Evolutionary conservation across 2,797 vertebrate species (phyloP), one percentile per base, ranked within the genome.

Genomic region (Sitta carolinensis): DNA sequence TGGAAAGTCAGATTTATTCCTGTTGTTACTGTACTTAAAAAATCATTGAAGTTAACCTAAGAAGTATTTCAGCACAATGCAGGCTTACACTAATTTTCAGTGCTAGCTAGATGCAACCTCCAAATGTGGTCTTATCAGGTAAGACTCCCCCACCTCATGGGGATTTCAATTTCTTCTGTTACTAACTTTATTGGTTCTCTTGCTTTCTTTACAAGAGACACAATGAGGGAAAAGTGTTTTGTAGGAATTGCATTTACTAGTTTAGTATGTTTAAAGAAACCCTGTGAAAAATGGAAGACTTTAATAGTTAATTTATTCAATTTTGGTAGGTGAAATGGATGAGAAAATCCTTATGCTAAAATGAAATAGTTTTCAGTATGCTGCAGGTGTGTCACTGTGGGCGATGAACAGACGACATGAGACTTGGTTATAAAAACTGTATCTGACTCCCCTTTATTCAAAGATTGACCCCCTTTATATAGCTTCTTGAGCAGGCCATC

Each of bases 71-170:
- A 19, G 32, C 34, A 36, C 23, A 22, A n/a, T 32, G 9, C 21
- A 70, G 25, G 9, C 3, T 84, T 66, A 66, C 12, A 30, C 5
- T 67, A 52, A 75, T 40, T 45, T 51, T 40, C 61, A 57, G 7
- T 13, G 5, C 12, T 54, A 93, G 16, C 18, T 50, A 54, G 21
- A 84, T 63, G 23, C 18, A 84, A 51, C 22, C 30, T 74, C 27
- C n/a, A 26, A 61, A 58, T 16, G 4, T 23, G 14, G 5, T 66
- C 16, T 30, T n/a, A 18, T 18, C 12, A 50, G 14, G 10, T 11
- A 57, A 73, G 9, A 5, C 36, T 57, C 5, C 2, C 5, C 6
- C 8, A 12, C 0, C 17, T 26, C 17, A 1, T 23, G 13, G 9
- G 15, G 20, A 48, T 18, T 69, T 69, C 27, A 54, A 29, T n/a